phyloP scores from a whole-genome alignment of 2,113 vertebrate genomes.

The Syrmaticus mikado region DNA sequence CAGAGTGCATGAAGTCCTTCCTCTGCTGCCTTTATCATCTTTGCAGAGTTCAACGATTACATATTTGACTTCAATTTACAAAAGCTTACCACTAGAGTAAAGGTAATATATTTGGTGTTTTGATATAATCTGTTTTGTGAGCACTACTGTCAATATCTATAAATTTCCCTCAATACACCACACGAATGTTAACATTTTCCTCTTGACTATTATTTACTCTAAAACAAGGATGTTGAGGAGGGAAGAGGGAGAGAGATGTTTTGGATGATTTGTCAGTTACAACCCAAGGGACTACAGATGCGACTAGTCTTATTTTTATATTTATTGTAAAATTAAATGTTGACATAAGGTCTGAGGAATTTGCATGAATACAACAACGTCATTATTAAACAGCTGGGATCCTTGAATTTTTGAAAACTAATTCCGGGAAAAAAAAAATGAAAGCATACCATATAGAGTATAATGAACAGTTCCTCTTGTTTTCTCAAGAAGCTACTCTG shows the following conservation, averaged over 20 bases:
- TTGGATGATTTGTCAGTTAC: slow-evolving; percentile 30
- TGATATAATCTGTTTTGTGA: slow-evolving; percentile 62
- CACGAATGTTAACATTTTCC: slow-evolving; percentile 69
- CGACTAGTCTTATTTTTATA: slow-evolving; percentile 54
- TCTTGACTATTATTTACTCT: slow-evolving; percentile 63
- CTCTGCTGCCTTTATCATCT: slow-evolving; percentile 45
- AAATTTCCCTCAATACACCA: slow-evolving; percentile 70
- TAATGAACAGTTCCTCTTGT: slow-evolving; percentile 61
- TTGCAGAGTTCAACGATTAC: slow-evolving; percentile 57
- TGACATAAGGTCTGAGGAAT: slow-evolving; percentile 65
- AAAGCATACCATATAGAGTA: background rate
- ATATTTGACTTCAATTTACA: slow-evolving; percentile 73
- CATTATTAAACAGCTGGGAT: slow-evolving; percentile 70
- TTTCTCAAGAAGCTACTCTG: slow-evolving; percentile 57
- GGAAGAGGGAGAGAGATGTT: slow-evolving; percentile 16
- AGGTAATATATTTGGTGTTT: slow-evolving; percentile 61
- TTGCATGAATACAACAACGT: slow-evolving; percentile 60
- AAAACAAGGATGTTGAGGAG: slow-evolving; percentile 40
- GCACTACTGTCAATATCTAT: slow-evolving; percentile 72
- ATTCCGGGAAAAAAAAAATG: slow-evolving; percentile 8
- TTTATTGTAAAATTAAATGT: slow-evolving; percentile 73
- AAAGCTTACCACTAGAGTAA: slow-evolving; percentile 56
- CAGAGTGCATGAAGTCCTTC: slow-evolving; percentile 26
- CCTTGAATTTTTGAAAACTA: slow-evolving; percentile 52
- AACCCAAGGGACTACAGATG: slow-evolving; percentile 58